These are phyloP conservation scores for Drosophila pachea DNA, from an alignment of 1,140 invertebrate genomes.

Conservation along the genomic window DNA sequence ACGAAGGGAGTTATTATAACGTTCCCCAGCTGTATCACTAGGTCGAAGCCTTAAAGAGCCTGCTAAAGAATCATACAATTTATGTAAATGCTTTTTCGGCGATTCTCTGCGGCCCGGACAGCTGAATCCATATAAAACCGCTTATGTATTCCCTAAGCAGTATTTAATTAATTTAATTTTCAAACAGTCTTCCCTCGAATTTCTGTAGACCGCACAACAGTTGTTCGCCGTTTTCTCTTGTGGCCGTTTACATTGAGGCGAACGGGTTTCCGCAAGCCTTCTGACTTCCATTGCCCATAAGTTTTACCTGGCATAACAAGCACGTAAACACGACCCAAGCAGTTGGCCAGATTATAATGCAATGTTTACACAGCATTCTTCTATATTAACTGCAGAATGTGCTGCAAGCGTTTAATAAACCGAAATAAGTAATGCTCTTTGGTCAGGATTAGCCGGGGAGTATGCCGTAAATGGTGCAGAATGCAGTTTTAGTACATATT, in stretches of 20 bases:
- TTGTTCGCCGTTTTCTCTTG: neutral
- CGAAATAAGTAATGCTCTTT: neutral
- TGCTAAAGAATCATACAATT: neutral
- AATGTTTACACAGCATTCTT: constrained; percentile 1
- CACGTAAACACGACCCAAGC: constrained; percentile 11
- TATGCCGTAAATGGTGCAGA: neutral
- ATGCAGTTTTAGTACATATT: too few species aligned
- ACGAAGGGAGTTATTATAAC: too few species aligned
- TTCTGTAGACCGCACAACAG: neutral
- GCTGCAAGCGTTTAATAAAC: constrained; percentile 22
- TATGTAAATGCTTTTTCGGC: neutral
- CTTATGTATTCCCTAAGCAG: constrained; percentile 16
- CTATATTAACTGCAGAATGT: constrained; percentile 10
- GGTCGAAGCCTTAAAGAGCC: too few species aligned
- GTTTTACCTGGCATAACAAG: constrained; percentile 15
- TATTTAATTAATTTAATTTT: constrained; percentile 26
- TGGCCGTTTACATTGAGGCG: constrained; percentile 2
- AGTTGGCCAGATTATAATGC: constrained; percentile 16
- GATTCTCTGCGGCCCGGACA: neutral
- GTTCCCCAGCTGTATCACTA: too few species aligned
- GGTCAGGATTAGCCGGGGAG: neutral
- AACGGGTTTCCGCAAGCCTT: constrained; percentile 27
- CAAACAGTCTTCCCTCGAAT: constrained; percentile 1
- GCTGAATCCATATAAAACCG: neutral
- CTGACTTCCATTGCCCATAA: constrained; percentile 11